Evolutionary conservation across 2,888 invertebrate species (phyloP).

Genomic region (Tipula helvola): DNA sequence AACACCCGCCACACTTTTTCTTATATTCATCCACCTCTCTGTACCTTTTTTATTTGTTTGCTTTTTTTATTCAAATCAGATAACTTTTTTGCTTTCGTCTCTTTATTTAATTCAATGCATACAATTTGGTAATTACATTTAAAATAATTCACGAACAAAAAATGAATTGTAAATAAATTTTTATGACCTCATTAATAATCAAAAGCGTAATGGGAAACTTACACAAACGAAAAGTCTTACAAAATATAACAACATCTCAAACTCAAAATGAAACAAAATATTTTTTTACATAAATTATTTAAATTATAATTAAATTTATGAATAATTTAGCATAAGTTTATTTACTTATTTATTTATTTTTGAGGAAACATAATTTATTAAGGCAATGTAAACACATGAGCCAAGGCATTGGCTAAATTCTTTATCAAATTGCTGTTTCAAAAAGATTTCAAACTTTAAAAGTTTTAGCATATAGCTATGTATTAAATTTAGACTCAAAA

Average conservation of each 20-base stretch:
- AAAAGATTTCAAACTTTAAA: too few species aligned
- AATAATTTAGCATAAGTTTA: neutral
- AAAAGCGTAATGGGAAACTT: neutral
- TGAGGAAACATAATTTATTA: too few species aligned
- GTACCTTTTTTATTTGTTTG: neutral
- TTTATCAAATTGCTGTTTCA: too few species aligned
- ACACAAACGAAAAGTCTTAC: neutral
- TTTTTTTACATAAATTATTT: neutral
- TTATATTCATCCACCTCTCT: neutral
- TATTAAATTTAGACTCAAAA: too few species aligned
- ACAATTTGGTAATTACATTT: neutral
- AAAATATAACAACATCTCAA: neutral
- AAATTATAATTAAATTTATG: neutral
- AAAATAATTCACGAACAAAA: neutral
- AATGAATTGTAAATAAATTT: neutral
- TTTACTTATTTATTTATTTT: neutral
- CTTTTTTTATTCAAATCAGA: neutral
- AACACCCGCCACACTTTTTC: neutral
- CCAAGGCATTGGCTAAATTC: too few species aligned
- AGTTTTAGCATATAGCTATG: too few species aligned
- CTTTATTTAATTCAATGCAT: neutral
- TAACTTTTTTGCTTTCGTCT: neutral
- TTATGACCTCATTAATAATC: neutral
- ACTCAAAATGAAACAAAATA: neutral
- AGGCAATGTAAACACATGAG: too few species aligned